These are phyloP conservation scores for Sycophila sp. DNA, from an alignment of 1,140 invertebrate species.

Conservation along the genomic window DNA sequence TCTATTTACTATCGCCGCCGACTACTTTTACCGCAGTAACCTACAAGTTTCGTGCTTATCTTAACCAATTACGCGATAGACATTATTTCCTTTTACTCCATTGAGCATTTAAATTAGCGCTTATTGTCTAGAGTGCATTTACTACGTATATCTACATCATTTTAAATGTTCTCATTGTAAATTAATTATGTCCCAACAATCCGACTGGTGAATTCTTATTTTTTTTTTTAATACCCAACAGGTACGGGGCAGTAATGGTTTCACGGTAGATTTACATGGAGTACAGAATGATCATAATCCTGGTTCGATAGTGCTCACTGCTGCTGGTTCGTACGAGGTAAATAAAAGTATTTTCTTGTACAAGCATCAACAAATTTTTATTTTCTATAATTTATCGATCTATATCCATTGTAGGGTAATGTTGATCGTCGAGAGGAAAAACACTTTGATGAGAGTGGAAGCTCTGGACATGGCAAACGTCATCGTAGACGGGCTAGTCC, in stretches of 20 bases:
- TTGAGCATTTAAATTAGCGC: no score
- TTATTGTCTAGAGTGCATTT: no score
- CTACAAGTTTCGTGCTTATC: no score
- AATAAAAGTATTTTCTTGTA: no score
- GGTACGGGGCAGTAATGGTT: slow-evolving; percentile 55
- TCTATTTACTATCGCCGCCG: no score
- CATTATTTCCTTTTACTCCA: no score
- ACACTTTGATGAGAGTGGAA: slow-evolving; percentile 64
- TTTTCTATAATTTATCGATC: slow-evolving; percentile 12
- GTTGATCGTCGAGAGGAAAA: slow-evolving; percentile 68
- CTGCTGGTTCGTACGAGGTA: slow-evolving; percentile 62
- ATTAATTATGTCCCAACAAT: neutral
- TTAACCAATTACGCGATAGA: no score
- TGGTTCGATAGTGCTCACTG: slow-evolving; percentile 57
- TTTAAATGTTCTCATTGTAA: no score
- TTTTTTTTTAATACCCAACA: slow-evolving; percentile 46
- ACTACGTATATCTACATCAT: neutral
- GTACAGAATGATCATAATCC: slow-evolving; percentile 63
- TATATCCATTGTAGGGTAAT: slow-evolving; percentile 47
- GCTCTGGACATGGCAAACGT: slow-evolving; percentile 70
- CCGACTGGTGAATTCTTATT: slow-evolving; percentile 14
- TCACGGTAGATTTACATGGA: slow-evolving; percentile 66
- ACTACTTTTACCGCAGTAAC: no score
- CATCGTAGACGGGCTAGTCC: slow-evolving; percentile 69
- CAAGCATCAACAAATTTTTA: no score